phyloP scores from a whole-genome alignment of 1,140 invertebrate species.

The Maniola jurtina region DNA sequence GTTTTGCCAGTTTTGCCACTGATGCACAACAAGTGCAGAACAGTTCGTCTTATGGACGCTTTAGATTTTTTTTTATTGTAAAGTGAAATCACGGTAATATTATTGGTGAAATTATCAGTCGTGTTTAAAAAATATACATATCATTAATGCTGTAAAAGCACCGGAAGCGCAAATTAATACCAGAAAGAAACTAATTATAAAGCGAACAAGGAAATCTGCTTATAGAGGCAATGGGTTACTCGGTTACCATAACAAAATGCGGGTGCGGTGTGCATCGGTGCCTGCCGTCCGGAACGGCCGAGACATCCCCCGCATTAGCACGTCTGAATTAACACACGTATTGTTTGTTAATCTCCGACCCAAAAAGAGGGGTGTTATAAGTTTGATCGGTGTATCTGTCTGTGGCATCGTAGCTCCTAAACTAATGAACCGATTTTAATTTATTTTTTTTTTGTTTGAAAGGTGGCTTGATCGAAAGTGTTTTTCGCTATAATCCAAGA shows the following conservation, averaged over 20 bases:
- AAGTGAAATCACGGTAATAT: too few species aligned
- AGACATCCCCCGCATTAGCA: conserved; percentile 19
- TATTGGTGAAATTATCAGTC: background rate
- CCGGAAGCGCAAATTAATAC: background rate
- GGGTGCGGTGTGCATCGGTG: conserved; percentile 33
- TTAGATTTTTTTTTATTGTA: background rate
- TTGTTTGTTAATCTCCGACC: too few species aligned
- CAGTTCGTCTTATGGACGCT: too few species aligned
- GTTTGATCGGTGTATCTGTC: too few species aligned
- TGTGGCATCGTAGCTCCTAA: too few species aligned
- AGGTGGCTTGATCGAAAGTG: too few species aligned
- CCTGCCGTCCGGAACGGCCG: conserved; percentile 41
- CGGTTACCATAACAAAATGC: conserved; percentile 22
- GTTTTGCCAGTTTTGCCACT: too few species aligned
- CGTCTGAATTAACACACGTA: conserved; percentile 19
- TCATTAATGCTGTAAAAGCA: background rate
- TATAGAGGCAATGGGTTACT: conserved; percentile 25
- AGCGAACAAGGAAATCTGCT: conserved; percentile 3
- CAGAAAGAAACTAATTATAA: background rate
- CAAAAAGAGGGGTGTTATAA: too few species aligned
- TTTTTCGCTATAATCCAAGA: too few species aligned
- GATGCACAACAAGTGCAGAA: too few species aligned
- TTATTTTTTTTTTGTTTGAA: too few species aligned
- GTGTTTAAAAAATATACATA: background rate
- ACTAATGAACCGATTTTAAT: too few species aligned